phyloP scores from a whole-genome alignment of 2,113 vertebrate genomes.

The Cairina moschata region DNA sequence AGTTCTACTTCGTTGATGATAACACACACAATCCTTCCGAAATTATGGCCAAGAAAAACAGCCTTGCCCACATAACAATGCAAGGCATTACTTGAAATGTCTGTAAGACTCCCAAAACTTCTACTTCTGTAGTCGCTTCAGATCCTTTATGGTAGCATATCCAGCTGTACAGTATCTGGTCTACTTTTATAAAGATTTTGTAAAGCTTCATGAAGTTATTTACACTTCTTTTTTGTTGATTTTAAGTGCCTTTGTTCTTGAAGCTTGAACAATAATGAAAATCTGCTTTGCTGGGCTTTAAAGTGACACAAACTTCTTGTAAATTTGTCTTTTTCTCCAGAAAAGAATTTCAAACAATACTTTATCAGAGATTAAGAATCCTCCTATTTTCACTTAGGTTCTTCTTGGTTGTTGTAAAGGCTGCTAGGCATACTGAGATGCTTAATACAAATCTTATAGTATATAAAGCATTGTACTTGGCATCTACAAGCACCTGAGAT shows the following conservation, averaged over 20 bases:
- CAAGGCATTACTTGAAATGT: not conserved
- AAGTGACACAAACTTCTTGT: not conserved
- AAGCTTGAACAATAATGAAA: not conserved
- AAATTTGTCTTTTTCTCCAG: not conserved
- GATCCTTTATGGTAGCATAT: not conserved
- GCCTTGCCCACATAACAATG: conserved; percentile 24
- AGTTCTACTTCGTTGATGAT: not conserved
- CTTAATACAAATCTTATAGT: not conserved
- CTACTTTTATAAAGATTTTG: not conserved
- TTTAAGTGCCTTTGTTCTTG: not conserved
- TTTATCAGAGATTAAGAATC: not conserved
- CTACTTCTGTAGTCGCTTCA: not conserved
- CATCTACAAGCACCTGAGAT: not conserved
- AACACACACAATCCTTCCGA: conserved; percentile 22
- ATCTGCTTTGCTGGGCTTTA: not conserved
- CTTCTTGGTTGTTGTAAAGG: not conserved
- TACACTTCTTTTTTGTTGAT: not conserved
- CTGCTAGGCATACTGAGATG: not conserved
- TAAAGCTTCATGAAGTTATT: conserved; percentile 3
- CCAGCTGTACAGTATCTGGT: not conserved
- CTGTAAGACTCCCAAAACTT: conserved; percentile 19
- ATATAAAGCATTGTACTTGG: not conserved
- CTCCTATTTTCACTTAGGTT: not conserved
- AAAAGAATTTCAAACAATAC: not conserved
- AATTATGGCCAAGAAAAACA: conserved; percentile 48